Evolutionary conservation across 2,113 vertebrate species (phyloP), one percentile per base, ranked within the genome.

Genomic region (Pteropus alecto): DNA sequence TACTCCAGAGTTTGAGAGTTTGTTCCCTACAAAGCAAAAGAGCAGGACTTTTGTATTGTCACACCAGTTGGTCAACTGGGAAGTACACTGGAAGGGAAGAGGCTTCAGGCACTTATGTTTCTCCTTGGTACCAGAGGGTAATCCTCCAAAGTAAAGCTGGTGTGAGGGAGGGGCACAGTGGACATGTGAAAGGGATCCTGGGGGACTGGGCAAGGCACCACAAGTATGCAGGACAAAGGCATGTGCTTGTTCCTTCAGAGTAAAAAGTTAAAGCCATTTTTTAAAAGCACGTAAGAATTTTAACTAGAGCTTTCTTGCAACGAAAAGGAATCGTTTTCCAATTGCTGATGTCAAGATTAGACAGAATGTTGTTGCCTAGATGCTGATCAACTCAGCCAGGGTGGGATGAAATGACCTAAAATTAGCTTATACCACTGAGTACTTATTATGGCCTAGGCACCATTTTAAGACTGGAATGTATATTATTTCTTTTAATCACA

Each of bases 181-280:
- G 16, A 60, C 14, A 19, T n/a, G 1, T n/a, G 12, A 22, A 67
- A 28, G 54, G 13, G 51, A 10, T 70, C 5, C 21, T 22, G 7
- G 11, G 2, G 58, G 12, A 22, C 35, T 41, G 5, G 14, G 13
- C 28, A 26, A 82, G 48, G 21, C 11, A 28, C 51, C 26, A 2
- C 11, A 11, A 22, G 19, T n/a, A 28, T 48, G 33, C 11, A 35
- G 3, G 2, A 65, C 13, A 68, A 71, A 77, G 3, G 3, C 26
- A 2, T 6, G 2, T 76, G 38, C 56, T 60, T 63, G 2, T 43
- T 46, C 77, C 3, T 92, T 38, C 48, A 46, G 12, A 54, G 41
- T 89, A 54, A 83, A 79, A 83, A 13, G 38, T 35, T 71, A 65
- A 88, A 41, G n/a, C 8, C 3, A 28, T 56, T 95, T 86, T 89